phyloP scores from a whole-genome alignment of 1,140 invertebrate genomes.

The Drosophila chauvacae region DNA sequence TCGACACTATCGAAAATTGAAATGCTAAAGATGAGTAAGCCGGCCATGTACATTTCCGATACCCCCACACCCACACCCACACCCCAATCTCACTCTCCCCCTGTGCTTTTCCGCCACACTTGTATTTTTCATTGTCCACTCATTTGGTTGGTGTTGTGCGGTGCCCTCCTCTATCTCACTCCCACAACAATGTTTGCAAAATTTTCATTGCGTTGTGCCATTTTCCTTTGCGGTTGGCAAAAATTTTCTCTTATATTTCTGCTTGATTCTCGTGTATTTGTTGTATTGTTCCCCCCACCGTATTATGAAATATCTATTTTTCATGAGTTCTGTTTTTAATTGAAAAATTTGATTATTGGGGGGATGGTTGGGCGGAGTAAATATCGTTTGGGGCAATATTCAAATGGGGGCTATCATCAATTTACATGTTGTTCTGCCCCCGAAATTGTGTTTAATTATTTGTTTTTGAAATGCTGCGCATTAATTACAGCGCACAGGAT shows the following conservation, averaged over 20 bases:
- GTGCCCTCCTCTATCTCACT: not conserved
- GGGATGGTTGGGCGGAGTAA: too few species aligned
- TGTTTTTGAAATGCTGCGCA: not conserved
- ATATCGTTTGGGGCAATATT: slow-evolving; percentile 5
- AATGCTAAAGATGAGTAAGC: slow-evolving; percentile 70
- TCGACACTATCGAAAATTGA: slow-evolving; percentile 60
- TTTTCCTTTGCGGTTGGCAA: slow-evolving; percentile 29
- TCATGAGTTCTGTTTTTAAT: slow-evolving; percentile 50
- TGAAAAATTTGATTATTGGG: slow-evolving; percentile 36
- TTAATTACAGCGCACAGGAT: not conserved
- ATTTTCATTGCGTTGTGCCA: slow-evolving; percentile 14
- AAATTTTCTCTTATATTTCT: slow-evolving; percentile 51
- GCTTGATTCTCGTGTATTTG: slow-evolving; percentile 24
- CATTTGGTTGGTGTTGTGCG: slow-evolving; percentile 16
- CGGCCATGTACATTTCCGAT: not conserved
- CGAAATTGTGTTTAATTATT: slow-evolving; percentile 13
- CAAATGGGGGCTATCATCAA: slow-evolving; percentile 2
- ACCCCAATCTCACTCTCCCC: not conserved
- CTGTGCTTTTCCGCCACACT: slow-evolving; percentile 2
- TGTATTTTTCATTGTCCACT: slow-evolving; percentile 34
- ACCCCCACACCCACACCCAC: not conserved
- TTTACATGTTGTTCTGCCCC: slow-evolving; percentile 1
- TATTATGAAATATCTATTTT: slow-evolving; percentile 60
- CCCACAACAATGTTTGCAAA: slow-evolving; percentile 10
- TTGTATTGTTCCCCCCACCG: slow-evolving; percentile 2